phyloP scores from a whole-genome alignment of 2,888 invertebrate species.

The Limnephilus auricula region DNA sequence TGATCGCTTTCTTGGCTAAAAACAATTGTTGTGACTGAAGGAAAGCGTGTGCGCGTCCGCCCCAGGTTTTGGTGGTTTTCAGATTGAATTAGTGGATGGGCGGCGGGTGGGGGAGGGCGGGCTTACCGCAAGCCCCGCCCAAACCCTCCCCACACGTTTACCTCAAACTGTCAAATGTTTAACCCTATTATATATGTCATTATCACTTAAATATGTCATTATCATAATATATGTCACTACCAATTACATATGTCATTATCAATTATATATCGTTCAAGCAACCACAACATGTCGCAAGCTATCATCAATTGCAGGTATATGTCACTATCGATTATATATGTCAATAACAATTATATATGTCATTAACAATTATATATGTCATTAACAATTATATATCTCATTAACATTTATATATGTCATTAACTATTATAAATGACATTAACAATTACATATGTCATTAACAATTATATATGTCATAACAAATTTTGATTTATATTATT shows the following conservation, averaged over 20 bases:
- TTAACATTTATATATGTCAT: not conserved
- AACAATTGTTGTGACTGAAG: not conserved
- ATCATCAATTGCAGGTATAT: too few relatives aligned
- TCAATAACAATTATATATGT: not conserved
- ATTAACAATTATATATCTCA: too few relatives aligned
- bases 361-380: not conserved
- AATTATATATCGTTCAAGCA: too few relatives aligned
- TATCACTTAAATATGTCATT: too few relatives aligned
- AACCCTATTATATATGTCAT: not conserved
- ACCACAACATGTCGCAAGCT: too few relatives aligned
- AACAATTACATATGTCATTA: not conserved
- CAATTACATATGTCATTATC: too few relatives aligned
- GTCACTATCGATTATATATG: not conserved
- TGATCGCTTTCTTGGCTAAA: not conserved
- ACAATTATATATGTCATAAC: not conserved
- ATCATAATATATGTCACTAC: too few relatives aligned
- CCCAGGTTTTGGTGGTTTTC: not conserved
- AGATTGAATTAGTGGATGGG: not conserved
- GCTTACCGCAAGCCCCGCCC: not conserved
- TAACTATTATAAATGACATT: not conserved
- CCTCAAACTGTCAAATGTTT: not conserved
- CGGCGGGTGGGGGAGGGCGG: not conserved
- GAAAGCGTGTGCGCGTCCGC: not conserved
- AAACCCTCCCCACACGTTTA: not conserved
- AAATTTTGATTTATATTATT: not conserved